These are phyloP conservation scores for Thalassoma bifasciatum DNA, from an alignment of 2,113 vertebrate genomes.

Conservation along the genomic window DNA sequence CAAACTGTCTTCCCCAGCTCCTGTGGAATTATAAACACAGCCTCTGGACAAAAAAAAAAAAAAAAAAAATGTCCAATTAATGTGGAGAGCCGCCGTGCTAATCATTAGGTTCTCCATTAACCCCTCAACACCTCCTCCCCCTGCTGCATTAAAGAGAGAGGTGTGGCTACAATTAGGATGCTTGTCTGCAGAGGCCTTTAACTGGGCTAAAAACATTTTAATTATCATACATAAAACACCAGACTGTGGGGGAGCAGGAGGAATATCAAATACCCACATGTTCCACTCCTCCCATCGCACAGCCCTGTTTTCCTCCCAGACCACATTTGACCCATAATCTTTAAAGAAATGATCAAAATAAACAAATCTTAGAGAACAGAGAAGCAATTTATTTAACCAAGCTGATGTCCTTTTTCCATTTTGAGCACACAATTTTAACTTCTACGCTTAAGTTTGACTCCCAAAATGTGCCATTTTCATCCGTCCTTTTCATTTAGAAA, in stretches of 20 bases:
- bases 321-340: neutral
- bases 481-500: no score
- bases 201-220: conserved; percentile 43
- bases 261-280: conserved; percentile 3
- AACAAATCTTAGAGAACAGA: no score
- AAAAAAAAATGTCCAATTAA: conserved; percentile 26
- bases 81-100: conserved; percentile 28
- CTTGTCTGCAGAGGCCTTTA: neutral
- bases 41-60: conserved; percentile 7
- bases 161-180: conserved; percentile 20
- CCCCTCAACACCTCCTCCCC: conserved; percentile 31
- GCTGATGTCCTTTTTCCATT: neutral
- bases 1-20: conserved; percentile 3
- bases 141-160: conserved; percentile 22
- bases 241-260: conserved; percentile 2
- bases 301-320: neutral
- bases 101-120: conserved; percentile 62
- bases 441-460: neutral
- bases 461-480: neutral
- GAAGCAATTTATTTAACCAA: no score
- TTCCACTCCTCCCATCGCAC: neutral
- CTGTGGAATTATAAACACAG: conserved; percentile 30
- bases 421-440: neutral
- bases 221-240: conserved; percentile 40
- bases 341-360: neutral